Evolutionary conservation across 2,797 vertebrate genomes (phyloP), one percentile per base, ranked within the genome.

Genomic region (Siniperca undulata): DNA sequence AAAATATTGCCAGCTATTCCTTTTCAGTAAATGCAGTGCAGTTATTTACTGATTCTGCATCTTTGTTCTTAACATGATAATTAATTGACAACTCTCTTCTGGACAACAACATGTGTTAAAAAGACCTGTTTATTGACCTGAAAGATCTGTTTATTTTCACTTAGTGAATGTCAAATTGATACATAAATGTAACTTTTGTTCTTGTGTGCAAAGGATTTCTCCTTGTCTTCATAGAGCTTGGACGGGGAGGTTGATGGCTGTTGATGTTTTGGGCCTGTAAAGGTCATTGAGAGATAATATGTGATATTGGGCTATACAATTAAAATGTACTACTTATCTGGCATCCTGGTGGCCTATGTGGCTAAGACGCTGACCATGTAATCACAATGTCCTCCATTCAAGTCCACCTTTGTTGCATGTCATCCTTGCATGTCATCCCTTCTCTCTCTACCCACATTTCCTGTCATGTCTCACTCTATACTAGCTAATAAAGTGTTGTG

Each of bases 1-100:
- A 74, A 59, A 72, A 65, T 40, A 61, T 65, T 3, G 64, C 17
- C 67, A 27, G 17, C 19, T 30, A 42, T 38, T 56, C n/a, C 12
- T 70, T 53, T 53, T 64, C 60, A 62, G 42, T 13, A 19, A 80
- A 55, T 38, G 8, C 55, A 56, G 19, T 20, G 55, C 4, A n/a
- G 52, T 64, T 48, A 75, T 60, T 73, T 48, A 74, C 27, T 74
- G 50, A 46, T 20, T 68, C n/a, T 30, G n/a, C 55, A 55, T 5
- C 5, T 40, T 56, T 69, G 56, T 65, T 53, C 14, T 70, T 12
- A 10, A 36, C 48, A 42, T 40, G 2, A 44, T 53, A 30, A 65
- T 53, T 38, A 27, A 27, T 20, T 56, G 38, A 16, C 36, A 38
- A 38, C 46, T 61, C 24, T 38, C 16, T 24, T 34, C 56, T 48